Conservation (phyloP, 2,113 vertebrate genomes). For the Ascaphus truei region DNA sequence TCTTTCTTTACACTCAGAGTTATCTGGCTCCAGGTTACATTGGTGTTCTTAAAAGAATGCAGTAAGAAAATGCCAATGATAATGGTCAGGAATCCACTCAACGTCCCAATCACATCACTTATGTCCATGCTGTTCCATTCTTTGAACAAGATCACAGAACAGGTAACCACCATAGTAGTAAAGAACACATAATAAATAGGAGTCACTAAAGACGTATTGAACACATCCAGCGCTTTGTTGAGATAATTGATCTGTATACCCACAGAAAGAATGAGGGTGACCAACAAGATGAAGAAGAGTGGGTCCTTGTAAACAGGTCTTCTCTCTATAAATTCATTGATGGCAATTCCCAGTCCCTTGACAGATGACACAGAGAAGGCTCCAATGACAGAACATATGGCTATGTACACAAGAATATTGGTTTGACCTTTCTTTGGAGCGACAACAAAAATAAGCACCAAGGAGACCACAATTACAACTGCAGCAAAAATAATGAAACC, state of each 20-base stretch:
- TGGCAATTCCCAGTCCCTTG: slow-evolving; percentile 72
- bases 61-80: slow-evolving; percentile 71
- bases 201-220: slow-evolving; percentile 70
- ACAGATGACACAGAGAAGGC: slow-evolving; percentile 75
- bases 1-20: slow-evolving; percentile 48
- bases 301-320: slow-evolving; percentile 61
- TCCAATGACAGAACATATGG: slow-evolving; percentile 72
- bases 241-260: slow-evolving; percentile 73
- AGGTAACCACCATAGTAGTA: slow-evolving; percentile 61
- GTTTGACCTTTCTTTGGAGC: slow-evolving; percentile 66
- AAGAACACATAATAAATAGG: slow-evolving; percentile 76
- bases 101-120: slow-evolving; percentile 60
- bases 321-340: slow-evolving; percentile 57
- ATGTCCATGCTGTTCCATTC: slow-evolving; percentile 69
- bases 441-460: slow-evolving; percentile 60
- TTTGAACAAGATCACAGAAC: slow-evolving; percentile 71
- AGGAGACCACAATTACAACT: slow-evolving; percentile 43
- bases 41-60: slow-evolving; percentile 66
- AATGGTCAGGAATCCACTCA: slow-evolving; percentile 70
- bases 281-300: slow-evolving; percentile 58
- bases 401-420: slow-evolving; percentile 68
- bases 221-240: slow-evolving; percentile 71
- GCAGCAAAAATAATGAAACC: slow-evolving; percentile 65
- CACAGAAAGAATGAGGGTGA: slow-evolving; percentile 55
- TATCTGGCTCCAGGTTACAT: slow-evolving; percentile 65